A percentile compares a stretch with the other conserved stretches of the same genome.
phyloP scores from a whole-genome alignment of 2,888 invertebrate species.

The Ophioninae sp. region DNA sequence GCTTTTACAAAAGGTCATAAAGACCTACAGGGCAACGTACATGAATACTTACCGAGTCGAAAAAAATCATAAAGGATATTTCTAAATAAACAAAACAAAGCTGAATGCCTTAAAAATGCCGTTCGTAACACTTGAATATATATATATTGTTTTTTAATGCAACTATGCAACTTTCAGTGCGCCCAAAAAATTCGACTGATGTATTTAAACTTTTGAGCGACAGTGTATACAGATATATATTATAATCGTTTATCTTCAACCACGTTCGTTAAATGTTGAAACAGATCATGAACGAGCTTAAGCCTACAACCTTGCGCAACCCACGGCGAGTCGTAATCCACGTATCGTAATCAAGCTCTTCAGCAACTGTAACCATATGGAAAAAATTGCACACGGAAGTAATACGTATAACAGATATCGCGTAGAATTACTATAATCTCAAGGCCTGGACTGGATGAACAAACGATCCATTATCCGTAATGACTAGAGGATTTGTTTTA shows the following conservation, averaged over 20 bases:
- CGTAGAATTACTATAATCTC: background rate
- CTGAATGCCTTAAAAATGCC: too few species aligned
- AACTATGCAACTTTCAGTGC: too few species aligned
- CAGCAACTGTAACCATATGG: conserved; percentile 41
- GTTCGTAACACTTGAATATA: too few species aligned
- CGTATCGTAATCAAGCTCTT: conserved; percentile 48
- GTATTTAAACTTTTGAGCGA: background rate
- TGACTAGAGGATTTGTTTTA: background rate
- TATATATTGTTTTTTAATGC: too few species aligned
- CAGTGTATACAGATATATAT: conserved; percentile 2
- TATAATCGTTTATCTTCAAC: conserved; percentile 29
- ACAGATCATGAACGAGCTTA: conserved; percentile 45
- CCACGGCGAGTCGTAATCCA: conserved; percentile 53
- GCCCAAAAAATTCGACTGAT: too few species aligned
- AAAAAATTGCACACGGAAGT: conserved; percentile 23
- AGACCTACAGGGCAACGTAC: too few species aligned
- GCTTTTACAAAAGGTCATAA: too few species aligned
- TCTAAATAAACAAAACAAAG: too few species aligned
- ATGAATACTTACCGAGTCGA: too few species aligned
- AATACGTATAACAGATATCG: background rate
- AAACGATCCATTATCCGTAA: conserved; percentile 37
- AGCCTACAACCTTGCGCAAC: conserved; percentile 40
- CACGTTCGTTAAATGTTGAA: conserved; percentile 36
- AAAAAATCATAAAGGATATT: too few species aligned
- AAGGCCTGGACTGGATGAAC: conserved; percentile 32